A percentile compares a stretch with the other conserved stretches of the same genome.
phyloP scores from a whole-genome alignment of 2,888 invertebrate genomes.

The Noctua janthe region DNA sequence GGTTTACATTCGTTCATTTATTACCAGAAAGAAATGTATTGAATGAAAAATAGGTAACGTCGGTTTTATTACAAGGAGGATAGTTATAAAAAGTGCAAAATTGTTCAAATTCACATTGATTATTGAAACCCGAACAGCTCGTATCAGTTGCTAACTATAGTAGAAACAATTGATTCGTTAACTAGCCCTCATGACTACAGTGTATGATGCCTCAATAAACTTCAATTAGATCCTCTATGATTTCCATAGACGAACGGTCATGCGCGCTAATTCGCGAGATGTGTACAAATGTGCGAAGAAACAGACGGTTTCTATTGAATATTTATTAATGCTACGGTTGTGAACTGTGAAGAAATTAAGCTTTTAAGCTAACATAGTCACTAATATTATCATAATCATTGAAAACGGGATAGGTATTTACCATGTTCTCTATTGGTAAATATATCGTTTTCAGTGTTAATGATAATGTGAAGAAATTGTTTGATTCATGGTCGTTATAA shows the following conservation, averaged over 20 bases:
- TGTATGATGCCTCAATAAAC: constrained; percentile 86
- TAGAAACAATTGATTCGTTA: constrained; percentile 65
- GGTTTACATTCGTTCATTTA: constrained; percentile 4
- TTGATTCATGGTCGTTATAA: neutral
- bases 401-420: no score
- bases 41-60: constrained; percentile 19
- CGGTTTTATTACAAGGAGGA: neutral
- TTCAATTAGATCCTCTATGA: constrained; percentile 85
- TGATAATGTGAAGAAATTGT: neutral
- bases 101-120: neutral
- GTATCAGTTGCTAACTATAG: constrained; percentile 16
- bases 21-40: constrained; percentile 11
- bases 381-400: no score
- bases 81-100: neutral
- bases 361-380: no score
- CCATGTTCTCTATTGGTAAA: no score
- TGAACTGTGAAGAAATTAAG: neutral
- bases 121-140: neutral
- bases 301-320: constrained; percentile 13
- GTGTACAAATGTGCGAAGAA: constrained; percentile 68
- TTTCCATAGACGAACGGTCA: constrained; percentile 79
- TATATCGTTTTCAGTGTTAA: no score
- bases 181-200: constrained; percentile 64
- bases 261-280: constrained; percentile 80
- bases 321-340: neutral